Evolutionary conservation across 2,888 invertebrate species (phyloP), one percentile per base, ranked within the genome.

Genomic region (Malthinus flaveolus): DNA sequence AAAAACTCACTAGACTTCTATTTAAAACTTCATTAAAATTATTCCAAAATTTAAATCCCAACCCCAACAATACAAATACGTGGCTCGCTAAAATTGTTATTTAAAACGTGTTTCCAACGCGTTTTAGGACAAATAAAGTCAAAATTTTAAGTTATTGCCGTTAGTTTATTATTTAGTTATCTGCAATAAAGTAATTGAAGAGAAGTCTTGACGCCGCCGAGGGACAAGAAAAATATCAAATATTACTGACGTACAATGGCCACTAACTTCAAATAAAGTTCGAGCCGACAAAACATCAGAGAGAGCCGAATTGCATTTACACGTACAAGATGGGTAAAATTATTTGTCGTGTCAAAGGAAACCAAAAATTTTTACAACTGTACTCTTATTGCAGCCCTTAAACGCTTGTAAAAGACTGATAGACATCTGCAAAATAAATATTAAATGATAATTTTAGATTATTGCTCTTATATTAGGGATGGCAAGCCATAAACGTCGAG

Each of bases 261-360:
- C 42, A 23, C 23, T 23, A 37, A 23, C 57, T 49, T 55, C 49
- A 13, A 57, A 57, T 57, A 57, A 51, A 45, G 12, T 11, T 35
- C 35, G 35, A 51, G 47, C 57, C 51, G 47, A 51, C 48, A 49
- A 23, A 23, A 33, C 44, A 56, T 56, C 51, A 57, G 33, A 57
- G 51, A 39, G 35, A 11, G 46, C 56, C 56, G 49, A 23, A 34
- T 32, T 23, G 32, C 13, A 23, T 49, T 49, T n/a, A 32, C 7
- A 15, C 39, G 3, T 42, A 42, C 13, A 42, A n/a, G 11, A 42
- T 15, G 23, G 39, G n/a, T 42, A 42, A 42, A 15, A 42, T 42
- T 15, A 15, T 42, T 15, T 9, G 39, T 42, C 3, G 5, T 3
- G 23, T 23, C 23, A 23, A 23, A n/a, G n/a, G 23, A 23, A 23